Evolutionary conservation across 2,888 invertebrate species (phyloP).

Genomic region (Luffia ferchaultella): DNA sequence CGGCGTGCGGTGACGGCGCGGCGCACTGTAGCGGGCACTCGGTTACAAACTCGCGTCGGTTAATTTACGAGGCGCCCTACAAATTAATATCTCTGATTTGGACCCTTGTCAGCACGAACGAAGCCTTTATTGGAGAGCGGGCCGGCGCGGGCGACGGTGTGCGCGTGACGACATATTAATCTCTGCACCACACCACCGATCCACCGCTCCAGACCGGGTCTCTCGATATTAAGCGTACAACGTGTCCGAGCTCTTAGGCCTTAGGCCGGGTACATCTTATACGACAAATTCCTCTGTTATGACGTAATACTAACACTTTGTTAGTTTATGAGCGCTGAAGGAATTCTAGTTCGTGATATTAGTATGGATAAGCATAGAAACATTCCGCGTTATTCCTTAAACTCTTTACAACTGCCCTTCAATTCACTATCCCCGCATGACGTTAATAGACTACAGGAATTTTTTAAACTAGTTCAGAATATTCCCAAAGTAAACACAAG

Average conservation of each 20-base stretch:
- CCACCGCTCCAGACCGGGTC: conserved; percentile 19
- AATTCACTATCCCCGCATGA: too few species aligned
- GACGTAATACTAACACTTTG: neutral
- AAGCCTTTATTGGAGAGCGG: neutral
- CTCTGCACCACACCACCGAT: conserved; percentile 24
- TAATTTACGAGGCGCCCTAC: conserved; percentile 57
- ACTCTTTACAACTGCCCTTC: too few species aligned
- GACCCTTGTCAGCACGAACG: conserved; percentile 52
- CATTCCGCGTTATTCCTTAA: neutral
- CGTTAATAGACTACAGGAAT: too few species aligned
- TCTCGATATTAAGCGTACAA: conserved; percentile 3
- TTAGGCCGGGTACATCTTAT: neutral
- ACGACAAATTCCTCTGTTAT: neutral
- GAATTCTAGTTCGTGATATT: neutral
- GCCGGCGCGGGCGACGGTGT: conserved; percentile 12
- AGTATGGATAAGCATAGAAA: too few species aligned
- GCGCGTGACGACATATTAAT: conserved; percentile 44
- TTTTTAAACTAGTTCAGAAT: too few species aligned
- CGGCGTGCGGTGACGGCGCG: neutral
- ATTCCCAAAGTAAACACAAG: too few species aligned
- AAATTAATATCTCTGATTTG: conserved; percentile 63
- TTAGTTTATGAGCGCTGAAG: neutral
- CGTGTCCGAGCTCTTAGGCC: neutral
- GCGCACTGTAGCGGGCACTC: conserved; percentile 8
- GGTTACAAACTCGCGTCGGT: conserved; percentile 48